Evolutionary conservation across 2,113 vertebrate species (phyloP).

Genomic region (Capreolus pygargus): DNA sequence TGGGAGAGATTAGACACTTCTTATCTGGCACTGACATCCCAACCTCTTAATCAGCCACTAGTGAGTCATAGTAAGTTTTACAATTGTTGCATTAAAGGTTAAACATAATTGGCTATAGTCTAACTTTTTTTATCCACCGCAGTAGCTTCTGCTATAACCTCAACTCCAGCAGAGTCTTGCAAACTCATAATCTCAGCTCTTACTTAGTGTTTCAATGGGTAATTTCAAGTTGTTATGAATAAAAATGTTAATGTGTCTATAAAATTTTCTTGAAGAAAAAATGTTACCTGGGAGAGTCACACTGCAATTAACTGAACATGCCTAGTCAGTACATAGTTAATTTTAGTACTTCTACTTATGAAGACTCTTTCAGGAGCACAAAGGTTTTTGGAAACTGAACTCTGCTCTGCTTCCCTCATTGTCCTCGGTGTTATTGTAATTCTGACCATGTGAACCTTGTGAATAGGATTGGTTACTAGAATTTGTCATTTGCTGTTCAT

Average conservation of each 20-base stretch:
- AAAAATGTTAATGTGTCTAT: conserved; percentile 51
- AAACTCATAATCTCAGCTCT: conserved; percentile 48
- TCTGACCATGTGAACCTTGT: neutral
- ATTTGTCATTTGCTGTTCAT: neutral
- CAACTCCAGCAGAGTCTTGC: conserved; percentile 31
- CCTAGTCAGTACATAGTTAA: conserved; percentile 34
- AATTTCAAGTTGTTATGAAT: conserved; percentile 52
- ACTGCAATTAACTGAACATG: conserved; percentile 47
- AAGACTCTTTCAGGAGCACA: conserved; percentile 6
- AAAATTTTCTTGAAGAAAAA: conserved; percentile 48
- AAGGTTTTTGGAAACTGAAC: neutral
- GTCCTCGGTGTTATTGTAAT: neutral
- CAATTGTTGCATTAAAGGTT: conserved; percentile 71
- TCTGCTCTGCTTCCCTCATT: neutral
- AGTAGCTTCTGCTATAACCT: conserved; percentile 57
- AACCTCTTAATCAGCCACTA: conserved; percentile 61
- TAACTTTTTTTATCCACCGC: conserved; percentile 51
- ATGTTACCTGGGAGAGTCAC: conserved; percentile 2
- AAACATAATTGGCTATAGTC: conserved; percentile 64
- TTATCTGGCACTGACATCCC: conserved; percentile 27
- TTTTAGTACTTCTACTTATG: conserved; percentile 34
- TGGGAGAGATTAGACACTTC: conserved; percentile 51
- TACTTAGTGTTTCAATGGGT: conserved; percentile 54
- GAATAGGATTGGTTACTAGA: neutral
- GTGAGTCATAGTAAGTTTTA: conserved; percentile 67